Conservation (phyloP, 35 echinoderm and acorn worm genomes). For the Ophioderma brevispina region DNA sequence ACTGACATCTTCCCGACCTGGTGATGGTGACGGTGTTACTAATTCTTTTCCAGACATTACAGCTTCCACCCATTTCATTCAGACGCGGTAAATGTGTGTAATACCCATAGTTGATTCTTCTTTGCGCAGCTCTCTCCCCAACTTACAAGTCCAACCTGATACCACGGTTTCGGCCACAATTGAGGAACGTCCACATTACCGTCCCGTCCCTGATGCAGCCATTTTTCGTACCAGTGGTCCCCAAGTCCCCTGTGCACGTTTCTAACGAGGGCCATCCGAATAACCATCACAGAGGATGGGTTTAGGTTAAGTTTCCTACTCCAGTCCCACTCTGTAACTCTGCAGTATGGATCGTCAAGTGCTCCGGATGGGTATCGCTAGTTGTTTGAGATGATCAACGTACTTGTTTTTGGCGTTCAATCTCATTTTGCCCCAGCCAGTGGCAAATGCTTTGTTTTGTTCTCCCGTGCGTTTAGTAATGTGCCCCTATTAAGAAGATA, state of each 20-base stretch:
- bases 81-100: conserved; percentile 67
- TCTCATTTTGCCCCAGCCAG: not conserved
- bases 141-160: conserved; percentile 67
- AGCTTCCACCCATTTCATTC: conserved; percentile 35
- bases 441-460: not conserved
- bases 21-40: too few relatives aligned
- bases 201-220: not conserved
- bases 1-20: too few relatives aligned
- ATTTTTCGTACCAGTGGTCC: conserved; percentile 46
- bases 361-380: conserved; percentile 17
- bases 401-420: not conserved
- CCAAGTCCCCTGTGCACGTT: conserved; percentile 76
- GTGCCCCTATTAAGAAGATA: too few relatives aligned
- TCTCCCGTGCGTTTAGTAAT: too few relatives aligned
- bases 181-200: not conserved
- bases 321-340: not conserved
- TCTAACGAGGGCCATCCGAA: conserved; percentile 11
- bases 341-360: not conserved
- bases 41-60: not conserved
- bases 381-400: conserved; percentile 47
- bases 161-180: conserved; percentile 22
- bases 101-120: conserved; percentile 57
- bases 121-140: conserved; percentile 70
- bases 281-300: conserved; percentile 71
- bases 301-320: not conserved